Base-by-base conservation (phyloP, 2,888 invertebrate species). In the Laspeyria flexula region DNA sequence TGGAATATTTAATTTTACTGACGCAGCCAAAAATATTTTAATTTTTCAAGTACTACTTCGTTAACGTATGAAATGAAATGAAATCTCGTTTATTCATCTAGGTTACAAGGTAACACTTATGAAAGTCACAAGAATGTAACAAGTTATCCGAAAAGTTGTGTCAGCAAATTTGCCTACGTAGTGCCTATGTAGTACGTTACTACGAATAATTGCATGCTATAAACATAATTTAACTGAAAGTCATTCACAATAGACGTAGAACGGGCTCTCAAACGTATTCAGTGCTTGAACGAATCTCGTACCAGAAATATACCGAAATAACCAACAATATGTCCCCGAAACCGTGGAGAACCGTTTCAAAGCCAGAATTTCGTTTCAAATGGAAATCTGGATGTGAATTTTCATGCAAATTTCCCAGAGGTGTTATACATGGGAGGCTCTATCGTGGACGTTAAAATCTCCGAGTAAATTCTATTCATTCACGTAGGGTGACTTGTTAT, bases 361-460 rank as follows among this genome's bases (percentile, higher is more conserved):
- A 70, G 64, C 55, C 55, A 47, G 67, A 72, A 65, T 59, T 71
- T 71, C 65, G 62, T 71, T 72, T 61, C 59, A 60, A 71, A 72
- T 72, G 71, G 71, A 68, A 72, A 72, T 72, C 66, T 64, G 58
- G 60, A 30, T 57, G 63, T 56, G 73, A 69, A 72, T 72, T 71
- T 72, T 71, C 73, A 72, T 71, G 73, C 53, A 71, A 71, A 72
- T 72, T 69, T 71, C 63, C 60, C 67, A 37, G 59, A 71, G 71
- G 65, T 71, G 66, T 68, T 68, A 60, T 66, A 68, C 71, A 62
- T 48, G 51, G 59, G 47, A 53, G 64, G 43, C 44, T 48, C 51
- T 52, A 54, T 57, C 58, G 58, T 34, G 47, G 43, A 53, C 57
- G 61, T 70, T 63, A 71, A 60, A 68, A 70, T 69, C 57, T 63